Evolutionary conservation across 2,888 invertebrate species (phyloP).

Genomic region (Agrilus biguttatus): DNA sequence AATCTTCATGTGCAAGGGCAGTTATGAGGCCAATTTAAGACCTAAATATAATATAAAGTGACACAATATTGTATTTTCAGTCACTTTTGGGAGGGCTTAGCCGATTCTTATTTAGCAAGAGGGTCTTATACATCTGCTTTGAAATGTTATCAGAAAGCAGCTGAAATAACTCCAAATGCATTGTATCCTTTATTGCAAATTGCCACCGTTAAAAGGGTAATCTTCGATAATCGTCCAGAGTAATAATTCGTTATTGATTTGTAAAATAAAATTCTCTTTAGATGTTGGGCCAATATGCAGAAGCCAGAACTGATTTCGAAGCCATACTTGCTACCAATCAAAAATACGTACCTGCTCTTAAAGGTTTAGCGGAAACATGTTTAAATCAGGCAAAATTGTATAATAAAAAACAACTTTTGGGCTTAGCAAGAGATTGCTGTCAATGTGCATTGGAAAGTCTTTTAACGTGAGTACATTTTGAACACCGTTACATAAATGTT

Average conservation of each 20-base stretch:
- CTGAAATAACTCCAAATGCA: constrained; percentile 47
- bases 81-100: constrained; percentile 73
- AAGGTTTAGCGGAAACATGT: constrained; percentile 72
- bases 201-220: constrained; percentile 52
- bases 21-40: no score
- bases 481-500: no score
- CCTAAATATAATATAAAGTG: no score
- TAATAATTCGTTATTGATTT: constrained; percentile 15
- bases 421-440: constrained; percentile 55
- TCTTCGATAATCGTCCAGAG: constrained; percentile 1
- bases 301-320: constrained; percentile 57
- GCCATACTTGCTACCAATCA: constrained; percentile 40
- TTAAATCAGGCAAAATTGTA: constrained; percentile 56
- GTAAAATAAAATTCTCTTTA: constrained; percentile 9
- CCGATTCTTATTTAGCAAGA: constrained; percentile 76
- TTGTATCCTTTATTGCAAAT: constrained; percentile 62
- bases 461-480: constrained; percentile 25
- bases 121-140: constrained; percentile 85
- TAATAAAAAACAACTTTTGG: constrained; percentile 50
- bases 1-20: no score
- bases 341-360: constrained; percentile 54
- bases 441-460: constrained; percentile 54
- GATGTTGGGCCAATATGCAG: constrained; percentile 51
- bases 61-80: constrained; percentile 19
- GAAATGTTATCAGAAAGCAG: constrained; percentile 68